Evolutionary conservation across 1,140 invertebrate genomes (phyloP).

Genomic region (Copidosoma floridanum): DNA sequence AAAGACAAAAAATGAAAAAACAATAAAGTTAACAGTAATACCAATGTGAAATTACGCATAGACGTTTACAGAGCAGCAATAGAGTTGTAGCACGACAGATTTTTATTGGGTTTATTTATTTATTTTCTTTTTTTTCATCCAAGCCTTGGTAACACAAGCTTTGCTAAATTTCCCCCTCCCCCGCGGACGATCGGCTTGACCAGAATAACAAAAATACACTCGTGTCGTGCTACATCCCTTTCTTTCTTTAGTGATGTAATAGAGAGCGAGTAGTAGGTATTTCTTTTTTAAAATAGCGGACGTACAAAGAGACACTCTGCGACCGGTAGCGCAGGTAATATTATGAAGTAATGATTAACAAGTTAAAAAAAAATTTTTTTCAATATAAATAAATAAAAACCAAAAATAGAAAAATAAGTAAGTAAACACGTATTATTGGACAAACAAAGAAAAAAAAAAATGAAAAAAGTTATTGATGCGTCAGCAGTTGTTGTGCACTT

Average conservation of each 20-base stretch:
- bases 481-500: conserved; percentile 40
- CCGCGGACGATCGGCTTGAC: too few relatives aligned
- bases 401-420: conserved; percentile 17
- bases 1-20: too few relatives aligned
- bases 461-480: conserved; percentile 17
- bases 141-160: too few relatives aligned
- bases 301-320: conserved; percentile 41
- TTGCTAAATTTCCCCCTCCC: too few relatives aligned
- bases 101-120: too few relatives aligned
- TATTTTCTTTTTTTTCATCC: too few relatives aligned
- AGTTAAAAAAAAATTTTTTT: conserved; percentile 14
- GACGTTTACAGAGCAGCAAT: conserved; percentile 37
- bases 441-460: conserved; percentile 14
- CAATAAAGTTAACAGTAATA: too few relatives aligned
- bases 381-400: conserved; percentile 12
- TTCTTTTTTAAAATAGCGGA: conserved; percentile 35
- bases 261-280: conserved; percentile 11
- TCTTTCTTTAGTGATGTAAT: conserved; percentile 1
- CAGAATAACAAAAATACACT: not conserved
- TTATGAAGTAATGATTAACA: not conserved
- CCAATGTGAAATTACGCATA: too few relatives aligned
- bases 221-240: conserved; percentile 25
- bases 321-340: conserved; percentile 31
- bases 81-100: conserved; percentile 30
- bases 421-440: conserved; percentile 21